Evolutionary conservation across 2,113 vertebrate species (phyloP).

Genomic region (Caracal caracal): DNA sequence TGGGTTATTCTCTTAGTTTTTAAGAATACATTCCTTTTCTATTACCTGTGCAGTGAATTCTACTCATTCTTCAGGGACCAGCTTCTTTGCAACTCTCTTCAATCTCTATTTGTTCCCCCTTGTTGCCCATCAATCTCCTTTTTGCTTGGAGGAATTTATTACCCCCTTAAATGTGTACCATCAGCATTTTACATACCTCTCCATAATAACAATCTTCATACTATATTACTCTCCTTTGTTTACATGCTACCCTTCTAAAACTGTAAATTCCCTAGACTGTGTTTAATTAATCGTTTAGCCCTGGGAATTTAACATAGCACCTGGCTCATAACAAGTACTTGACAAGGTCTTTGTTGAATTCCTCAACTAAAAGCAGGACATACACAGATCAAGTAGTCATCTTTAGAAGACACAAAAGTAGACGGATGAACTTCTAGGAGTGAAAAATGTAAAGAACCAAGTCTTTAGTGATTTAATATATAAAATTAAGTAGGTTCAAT

Average conservation of each 20-base stretch:
- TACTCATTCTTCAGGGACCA: not conserved
- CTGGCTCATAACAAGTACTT: constrained; percentile 9
- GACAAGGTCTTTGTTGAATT: not conserved
- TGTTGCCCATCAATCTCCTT: not conserved
- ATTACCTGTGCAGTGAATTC: not conserved
- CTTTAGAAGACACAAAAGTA: constrained; percentile 8
- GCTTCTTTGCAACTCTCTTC: not conserved
- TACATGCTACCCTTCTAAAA: not conserved
- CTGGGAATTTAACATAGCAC: not conserved
- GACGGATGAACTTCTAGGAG: not conserved
- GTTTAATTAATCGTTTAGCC: not conserved
- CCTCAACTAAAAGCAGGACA: constrained; percentile 3
- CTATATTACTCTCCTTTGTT: not conserved
- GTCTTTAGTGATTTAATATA: not conserved
- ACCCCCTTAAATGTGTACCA: not conserved
- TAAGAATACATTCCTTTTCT: not conserved
- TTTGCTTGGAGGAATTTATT: not conserved
- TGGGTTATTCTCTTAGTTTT: constrained; percentile 31
- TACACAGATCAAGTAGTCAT: not conserved
- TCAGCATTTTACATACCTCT: not conserved
- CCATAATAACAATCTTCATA: not conserved
- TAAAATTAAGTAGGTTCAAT: constrained; percentile 4
- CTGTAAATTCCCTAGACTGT: not conserved
- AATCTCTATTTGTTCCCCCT: not conserved
- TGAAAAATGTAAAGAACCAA: not conserved